Percentiles rank a stretch among this genome's conserved stretches.
Conservation (phyloP, 2,113 vertebrate species). For the Cyphomyrus discorhynchus region DNA sequence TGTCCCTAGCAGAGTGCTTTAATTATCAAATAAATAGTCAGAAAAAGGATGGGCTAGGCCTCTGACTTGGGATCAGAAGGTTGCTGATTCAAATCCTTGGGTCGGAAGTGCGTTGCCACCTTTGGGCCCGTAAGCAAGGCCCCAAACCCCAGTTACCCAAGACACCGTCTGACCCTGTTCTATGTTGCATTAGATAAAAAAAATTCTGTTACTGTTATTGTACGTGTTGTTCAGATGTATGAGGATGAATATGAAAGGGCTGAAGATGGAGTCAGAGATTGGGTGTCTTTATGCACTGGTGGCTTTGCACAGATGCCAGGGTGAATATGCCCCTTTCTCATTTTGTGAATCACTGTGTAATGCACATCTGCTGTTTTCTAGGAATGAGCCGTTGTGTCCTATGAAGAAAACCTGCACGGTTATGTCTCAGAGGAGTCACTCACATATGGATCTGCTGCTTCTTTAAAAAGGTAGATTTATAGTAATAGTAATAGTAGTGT, state of each 20-base stretch:
- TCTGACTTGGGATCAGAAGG: neutral
- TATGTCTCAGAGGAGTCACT: neutral
- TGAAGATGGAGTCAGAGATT: neutral
- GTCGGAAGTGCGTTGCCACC: neutral
- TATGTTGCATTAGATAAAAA: neutral
- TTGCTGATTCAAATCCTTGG: neutral
- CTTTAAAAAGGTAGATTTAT: neutral
- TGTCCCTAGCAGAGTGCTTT: neutral
- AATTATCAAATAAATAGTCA: neutral
- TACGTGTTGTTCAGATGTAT: neutral
- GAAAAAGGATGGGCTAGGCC: neutral
- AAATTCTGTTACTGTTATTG: neutral
- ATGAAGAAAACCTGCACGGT: neutral
- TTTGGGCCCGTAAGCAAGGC: neutral
- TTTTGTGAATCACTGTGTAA: neutral
- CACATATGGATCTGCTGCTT: neutral
- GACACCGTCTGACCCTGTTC: neutral
- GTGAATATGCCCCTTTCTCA: neutral
- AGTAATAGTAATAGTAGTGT: neutral
- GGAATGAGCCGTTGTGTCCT: neutral
- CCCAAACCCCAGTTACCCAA: neutral
- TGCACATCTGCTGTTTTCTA: neutral
- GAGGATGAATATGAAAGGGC: neutral
- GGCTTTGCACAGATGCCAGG: neutral
- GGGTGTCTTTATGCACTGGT: neutral